These are phyloP conservation scores for Apotomis capreana DNA, from an alignment of 2,888 invertebrate species.

Conservation along the genomic window DNA sequence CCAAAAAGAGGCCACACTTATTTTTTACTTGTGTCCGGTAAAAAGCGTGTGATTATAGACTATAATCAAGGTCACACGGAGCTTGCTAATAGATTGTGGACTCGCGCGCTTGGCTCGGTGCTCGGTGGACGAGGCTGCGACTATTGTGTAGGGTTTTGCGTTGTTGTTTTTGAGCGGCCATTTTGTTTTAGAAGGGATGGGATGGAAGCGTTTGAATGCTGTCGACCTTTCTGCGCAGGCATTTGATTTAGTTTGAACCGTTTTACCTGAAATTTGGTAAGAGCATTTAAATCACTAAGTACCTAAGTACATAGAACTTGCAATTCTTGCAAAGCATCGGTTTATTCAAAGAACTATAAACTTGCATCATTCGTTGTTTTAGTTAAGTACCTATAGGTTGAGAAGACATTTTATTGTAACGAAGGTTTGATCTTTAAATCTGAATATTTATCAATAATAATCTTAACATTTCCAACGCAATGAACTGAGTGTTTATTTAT, in stretches of 20 bases:
- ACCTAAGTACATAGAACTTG: no score
- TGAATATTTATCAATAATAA: not conserved
- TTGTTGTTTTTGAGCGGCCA: conserved; percentile 1
- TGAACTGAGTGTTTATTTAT: not conserved
- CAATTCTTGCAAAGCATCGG: no score
- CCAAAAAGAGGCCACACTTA: conserved; percentile 51
- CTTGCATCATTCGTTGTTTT: no score
- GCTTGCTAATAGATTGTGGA: conserved; percentile 47
- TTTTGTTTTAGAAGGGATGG: not conserved
- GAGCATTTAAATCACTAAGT: no score
- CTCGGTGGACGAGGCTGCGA: not conserved
- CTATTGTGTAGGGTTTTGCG: conserved; percentile 1
- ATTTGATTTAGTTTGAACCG: no score
- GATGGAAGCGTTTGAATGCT: not conserved
- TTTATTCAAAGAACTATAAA: no score
- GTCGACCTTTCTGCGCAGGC: no score
- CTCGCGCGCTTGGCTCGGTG: not conserved
- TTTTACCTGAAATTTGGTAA: no score
- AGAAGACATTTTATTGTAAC: no score
- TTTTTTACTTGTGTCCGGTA: conserved; percentile 48
- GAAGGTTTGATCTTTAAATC: no score
- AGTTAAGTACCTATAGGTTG: no score
- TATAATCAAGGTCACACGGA: conserved; percentile 47
- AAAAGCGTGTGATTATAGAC: conserved; percentile 48
- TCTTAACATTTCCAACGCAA: no score